These are phyloP conservation scores for Euura saliciscinereae DNA, from an alignment of 1,140 invertebrate genomes.

Conservation along the genomic window DNA sequence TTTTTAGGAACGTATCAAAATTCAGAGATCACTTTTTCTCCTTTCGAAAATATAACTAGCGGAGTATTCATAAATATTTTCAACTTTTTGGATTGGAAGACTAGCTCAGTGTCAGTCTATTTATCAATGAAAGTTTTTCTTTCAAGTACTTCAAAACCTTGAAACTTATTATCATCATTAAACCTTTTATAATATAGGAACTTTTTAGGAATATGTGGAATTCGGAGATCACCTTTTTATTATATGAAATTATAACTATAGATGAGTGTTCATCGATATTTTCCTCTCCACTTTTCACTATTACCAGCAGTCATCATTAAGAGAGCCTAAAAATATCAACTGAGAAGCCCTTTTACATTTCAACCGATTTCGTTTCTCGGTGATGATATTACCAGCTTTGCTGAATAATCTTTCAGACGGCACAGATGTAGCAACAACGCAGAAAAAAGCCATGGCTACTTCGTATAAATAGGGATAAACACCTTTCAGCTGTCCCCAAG, in stretches of 20 bases:
- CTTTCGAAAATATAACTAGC: no score
- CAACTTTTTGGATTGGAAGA: neutral
- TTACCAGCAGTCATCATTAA: conserved; percentile 12
- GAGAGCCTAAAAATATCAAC: conserved; percentile 14
- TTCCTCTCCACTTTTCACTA: neutral
- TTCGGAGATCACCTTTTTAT: neutral
- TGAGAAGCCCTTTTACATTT: conserved; percentile 14
- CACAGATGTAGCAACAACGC: conserved; percentile 36
- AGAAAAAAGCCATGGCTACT: conserved; percentile 25
- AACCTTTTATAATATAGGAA: neutral
- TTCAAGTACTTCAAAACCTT: neutral
- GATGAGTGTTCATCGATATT: neutral
- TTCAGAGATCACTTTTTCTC: no score
- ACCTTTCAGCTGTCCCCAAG: conserved; percentile 27
- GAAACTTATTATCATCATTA: neutral
- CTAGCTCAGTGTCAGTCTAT: neutral
- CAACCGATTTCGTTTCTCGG: conserved; percentile 12
- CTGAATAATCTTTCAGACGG: conserved; percentile 36
- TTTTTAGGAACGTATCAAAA: no score
- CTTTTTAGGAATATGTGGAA: neutral
- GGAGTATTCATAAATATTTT: neutral
- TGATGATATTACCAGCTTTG: conserved; percentile 24
- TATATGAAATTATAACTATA: neutral
- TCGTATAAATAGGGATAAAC: conserved; percentile 33
- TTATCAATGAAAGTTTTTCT: neutral